These are phyloP conservation scores for Trachemys scripta DNA, from an alignment of 2,113 vertebrate species.

Conservation along the genomic window DNA sequence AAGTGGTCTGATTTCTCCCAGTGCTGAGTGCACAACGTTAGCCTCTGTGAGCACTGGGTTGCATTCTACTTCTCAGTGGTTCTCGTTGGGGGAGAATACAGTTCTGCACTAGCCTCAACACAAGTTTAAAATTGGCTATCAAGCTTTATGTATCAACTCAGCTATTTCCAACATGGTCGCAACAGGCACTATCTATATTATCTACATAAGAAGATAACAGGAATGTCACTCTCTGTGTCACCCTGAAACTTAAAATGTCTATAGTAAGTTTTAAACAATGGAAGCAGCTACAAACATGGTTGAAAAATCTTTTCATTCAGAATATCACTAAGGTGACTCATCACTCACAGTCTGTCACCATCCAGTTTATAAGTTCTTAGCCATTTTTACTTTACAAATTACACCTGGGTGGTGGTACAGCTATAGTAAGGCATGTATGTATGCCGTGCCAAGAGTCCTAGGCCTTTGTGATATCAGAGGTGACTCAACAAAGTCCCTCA, in stretches of 20 bases:
- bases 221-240: neutral
- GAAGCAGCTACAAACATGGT: neutral
- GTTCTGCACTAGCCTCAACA: neutral
- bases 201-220: neutral
- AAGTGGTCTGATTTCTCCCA: fast-evolving
- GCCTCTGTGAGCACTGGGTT: neutral
- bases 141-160: fast-evolving
- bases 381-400: neutral
- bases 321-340: neutral
- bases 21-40: neutral
- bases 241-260: neutral
- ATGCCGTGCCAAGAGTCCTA: neutral
- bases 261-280: neutral
- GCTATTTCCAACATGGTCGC: neutral
- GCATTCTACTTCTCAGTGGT: fast-evolving
- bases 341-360: neutral
- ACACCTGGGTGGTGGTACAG: neutral
- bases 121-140: neutral
- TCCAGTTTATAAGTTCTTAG: neutral
- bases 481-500: neutral
- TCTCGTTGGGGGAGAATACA: neutral
- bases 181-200: neutral
- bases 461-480: neutral
- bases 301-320: neutral
- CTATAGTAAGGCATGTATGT: neutral